Percentiles rank a stretch among this genome's conserved stretches.
phyloP scores from a whole-genome alignment of 2,888 invertebrate species.

The Meghimatium bilineatum region DNA sequence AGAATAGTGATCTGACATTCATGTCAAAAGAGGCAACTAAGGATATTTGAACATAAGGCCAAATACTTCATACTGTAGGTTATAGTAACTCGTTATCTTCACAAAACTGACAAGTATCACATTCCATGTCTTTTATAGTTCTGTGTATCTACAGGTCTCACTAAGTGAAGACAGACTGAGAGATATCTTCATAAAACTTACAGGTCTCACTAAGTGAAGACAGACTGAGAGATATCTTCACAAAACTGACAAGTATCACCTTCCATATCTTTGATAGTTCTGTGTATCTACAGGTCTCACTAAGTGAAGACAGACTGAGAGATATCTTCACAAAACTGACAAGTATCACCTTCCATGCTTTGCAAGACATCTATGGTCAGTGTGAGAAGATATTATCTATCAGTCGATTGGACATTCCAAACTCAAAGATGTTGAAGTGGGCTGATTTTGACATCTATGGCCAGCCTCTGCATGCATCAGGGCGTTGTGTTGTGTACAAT shows the following conservation, averaged over 20 bases:
- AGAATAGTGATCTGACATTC: too few species aligned
- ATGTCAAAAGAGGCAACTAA: too few species aligned
- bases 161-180: constrained; percentile 65
- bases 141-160: constrained; percentile 30
- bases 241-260: too few species aligned
- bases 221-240: constrained; percentile 65
- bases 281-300: constrained; percentile 36
- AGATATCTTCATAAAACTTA: constrained; percentile 61
- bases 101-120: too few species aligned
- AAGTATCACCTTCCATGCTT: constrained; percentile 64
- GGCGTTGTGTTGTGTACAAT: constrained; percentile 69
- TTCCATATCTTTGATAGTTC: constrained; percentile 46
- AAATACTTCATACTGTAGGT: too few species aligned
- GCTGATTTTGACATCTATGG: constrained; percentile 68
- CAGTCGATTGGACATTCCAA: constrained; percentile 56
- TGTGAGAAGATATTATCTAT: constrained; percentile 63
- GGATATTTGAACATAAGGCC: too few species aligned
- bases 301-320: constrained; percentile 64
- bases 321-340: constrained; percentile 65
- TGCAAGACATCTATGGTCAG: constrained; percentile 68
- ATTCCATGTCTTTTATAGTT: constrained; percentile 46
- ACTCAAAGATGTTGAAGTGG: constrained; percentile 61
- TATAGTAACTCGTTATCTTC: too few species aligned
- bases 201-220: constrained; percentile 60
- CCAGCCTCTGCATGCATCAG: constrained; percentile 68